A percentile compares a stretch with the other conserved stretches of the same genome.
Evolutionary conservation across 2,888 invertebrate species (phyloP).

Genomic region (Xanthia togata): DNA sequence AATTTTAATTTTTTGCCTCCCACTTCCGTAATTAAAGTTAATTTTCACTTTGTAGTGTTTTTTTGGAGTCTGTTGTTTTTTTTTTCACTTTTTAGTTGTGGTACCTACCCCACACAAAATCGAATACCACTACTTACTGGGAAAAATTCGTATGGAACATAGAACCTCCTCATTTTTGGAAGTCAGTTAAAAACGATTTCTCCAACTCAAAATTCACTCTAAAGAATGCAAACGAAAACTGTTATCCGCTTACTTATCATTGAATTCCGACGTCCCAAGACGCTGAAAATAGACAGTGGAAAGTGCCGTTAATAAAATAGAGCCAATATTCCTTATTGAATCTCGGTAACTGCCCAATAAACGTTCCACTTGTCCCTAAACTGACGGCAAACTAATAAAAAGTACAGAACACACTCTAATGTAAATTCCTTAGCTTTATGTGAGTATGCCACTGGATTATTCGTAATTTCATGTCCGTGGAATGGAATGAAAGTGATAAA

Average conservation of each 20-base stretch:
- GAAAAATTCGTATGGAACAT: too few species aligned
- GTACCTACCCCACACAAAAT: too few species aligned
- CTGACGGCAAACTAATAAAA: constrained; percentile 77
- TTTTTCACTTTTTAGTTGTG: too few species aligned
- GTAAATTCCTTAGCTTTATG: constrained; percentile 72
- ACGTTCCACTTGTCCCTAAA: constrained; percentile 71
- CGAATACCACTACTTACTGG: too few species aligned
- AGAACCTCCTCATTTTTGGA: too few species aligned
- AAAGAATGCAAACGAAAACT: constrained; percentile 7
- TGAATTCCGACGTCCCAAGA: neutral
- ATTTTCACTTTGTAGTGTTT: too few species aligned
- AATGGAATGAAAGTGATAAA: constrained; percentile 54
- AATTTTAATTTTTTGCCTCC: too few species aligned
- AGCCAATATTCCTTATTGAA: constrained; percentile 82
- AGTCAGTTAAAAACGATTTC: neutral
- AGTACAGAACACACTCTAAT: constrained; percentile 69
- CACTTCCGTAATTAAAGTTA: too few species aligned
- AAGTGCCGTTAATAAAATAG: constrained; percentile 62
- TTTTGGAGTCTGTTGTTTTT: too few species aligned
- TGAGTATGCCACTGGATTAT: constrained; percentile 66
- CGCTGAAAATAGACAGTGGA: constrained; percentile 26
- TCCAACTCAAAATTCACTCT: neutral
- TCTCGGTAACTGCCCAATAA: constrained; percentile 83
- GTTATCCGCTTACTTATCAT: neutral
- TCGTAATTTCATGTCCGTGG: constrained; percentile 63